Evolutionary conservation across 2,797 vertebrate genomes (phyloP).

Genomic region (Todus mexicanus): DNA sequence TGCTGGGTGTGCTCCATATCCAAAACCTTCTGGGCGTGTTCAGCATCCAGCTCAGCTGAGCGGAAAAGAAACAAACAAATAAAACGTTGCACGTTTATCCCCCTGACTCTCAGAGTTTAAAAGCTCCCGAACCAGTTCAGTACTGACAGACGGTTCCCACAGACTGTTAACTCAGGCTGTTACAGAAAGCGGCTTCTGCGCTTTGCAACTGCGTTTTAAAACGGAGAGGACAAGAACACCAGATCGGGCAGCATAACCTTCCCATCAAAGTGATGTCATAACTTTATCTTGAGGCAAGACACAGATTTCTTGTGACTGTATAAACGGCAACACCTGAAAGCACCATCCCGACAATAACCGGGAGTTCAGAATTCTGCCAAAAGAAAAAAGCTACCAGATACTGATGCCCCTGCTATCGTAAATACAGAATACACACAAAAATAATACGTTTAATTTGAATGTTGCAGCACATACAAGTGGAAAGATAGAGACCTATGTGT

Average conservation of each 20-base stretch:
- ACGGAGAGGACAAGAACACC: not conserved
- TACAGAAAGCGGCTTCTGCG: not conserved
- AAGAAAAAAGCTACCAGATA: not conserved
- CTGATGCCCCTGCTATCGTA: not conserved
- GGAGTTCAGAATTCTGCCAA: not conserved
- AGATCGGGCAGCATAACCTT: not conserved
- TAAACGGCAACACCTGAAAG: not conserved
- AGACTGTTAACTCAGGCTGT: not conserved
- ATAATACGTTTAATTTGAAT: not conserved
- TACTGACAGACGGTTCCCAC: not conserved
- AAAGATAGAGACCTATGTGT: not conserved
- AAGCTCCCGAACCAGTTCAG: not conserved
- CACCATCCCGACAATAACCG: not conserved
- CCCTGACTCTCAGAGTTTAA: not conserved
- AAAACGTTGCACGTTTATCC: not conserved
- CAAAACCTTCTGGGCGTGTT: conserved; percentile 84
- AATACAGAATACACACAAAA: not conserved
- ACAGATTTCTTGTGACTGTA: not conserved
- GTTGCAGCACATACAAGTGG: not conserved
- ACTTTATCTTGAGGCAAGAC: not conserved
- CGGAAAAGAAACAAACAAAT: conserved; percentile 10
- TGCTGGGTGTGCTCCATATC: conserved; percentile 90
- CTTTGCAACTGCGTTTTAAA: not conserved
- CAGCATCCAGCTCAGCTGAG: conserved; percentile 88
- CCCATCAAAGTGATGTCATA: not conserved